Evolutionary conservation across 1,140 invertebrate species (phyloP).

Genomic region (Ylistrum balloti): DNA sequence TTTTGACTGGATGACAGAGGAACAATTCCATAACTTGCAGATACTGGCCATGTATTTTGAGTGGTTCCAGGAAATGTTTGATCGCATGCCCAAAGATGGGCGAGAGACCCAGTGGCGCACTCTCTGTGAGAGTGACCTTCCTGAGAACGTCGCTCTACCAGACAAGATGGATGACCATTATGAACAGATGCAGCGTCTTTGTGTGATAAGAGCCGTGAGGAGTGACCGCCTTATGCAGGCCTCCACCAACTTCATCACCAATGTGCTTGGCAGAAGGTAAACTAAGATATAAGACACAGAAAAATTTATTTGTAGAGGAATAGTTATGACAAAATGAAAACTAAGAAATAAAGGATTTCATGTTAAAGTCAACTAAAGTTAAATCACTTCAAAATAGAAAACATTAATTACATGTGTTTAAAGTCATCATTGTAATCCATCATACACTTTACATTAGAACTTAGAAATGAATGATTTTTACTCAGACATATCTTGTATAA

Average conservation of each 20-base stretch:
- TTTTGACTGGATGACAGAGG: constrained; percentile 83
- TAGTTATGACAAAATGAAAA: no score
- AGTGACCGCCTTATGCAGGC: constrained; percentile 80
- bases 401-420: no score
- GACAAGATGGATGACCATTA: constrained; percentile 80
- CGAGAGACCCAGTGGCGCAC: constrained; percentile 82
- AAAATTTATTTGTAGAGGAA: no score
- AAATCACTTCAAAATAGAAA: not conserved
- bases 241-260: constrained; percentile 76
- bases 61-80: constrained; percentile 80
- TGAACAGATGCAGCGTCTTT: constrained; percentile 79
- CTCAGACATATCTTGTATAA: not conserved
- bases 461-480: not conserved
- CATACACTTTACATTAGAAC: no score
- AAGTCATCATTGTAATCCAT: no score
- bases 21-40: constrained; percentile 82
- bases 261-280: constrained; percentile 81
- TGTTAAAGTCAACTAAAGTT: not conserved
- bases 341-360: no score
- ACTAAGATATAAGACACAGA: constrained; percentile 41
- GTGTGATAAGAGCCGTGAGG: constrained; percentile 79
- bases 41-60: constrained; percentile 75
- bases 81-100: constrained; percentile 81
- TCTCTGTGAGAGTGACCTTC: constrained; percentile 80
- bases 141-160: constrained; percentile 79